These are phyloP conservation scores for Masnerella sp. DNA, from an alignment of 2,888 invertebrate species.

Conservation along the genomic window DNA sequence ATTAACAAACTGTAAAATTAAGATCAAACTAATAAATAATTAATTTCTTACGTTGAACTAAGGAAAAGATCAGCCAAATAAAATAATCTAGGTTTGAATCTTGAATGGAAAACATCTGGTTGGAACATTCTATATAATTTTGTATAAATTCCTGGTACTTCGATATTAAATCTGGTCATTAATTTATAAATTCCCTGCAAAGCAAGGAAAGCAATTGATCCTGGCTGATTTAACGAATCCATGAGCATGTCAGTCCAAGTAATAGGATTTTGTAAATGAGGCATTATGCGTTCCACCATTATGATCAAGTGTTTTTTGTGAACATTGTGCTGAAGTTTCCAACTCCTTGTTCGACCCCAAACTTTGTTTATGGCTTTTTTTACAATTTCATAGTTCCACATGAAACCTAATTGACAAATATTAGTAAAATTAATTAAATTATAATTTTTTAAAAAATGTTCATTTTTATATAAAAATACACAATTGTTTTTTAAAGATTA, in stretches of 20 bases:
- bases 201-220: slow-evolving; percentile 92
- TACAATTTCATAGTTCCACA: slow-evolving; percentile 80
- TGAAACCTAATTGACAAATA: slow-evolving; percentile 79
- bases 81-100: slow-evolving; percentile 92
- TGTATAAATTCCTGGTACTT: slow-evolving; percentile 96
- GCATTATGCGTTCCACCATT: slow-evolving; percentile 89
- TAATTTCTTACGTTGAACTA: slow-evolving; percentile 88
- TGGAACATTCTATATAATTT: slow-evolving; percentile 97
- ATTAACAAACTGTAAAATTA: too few species aligned
- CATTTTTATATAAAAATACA: not conserved
- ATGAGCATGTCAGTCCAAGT: slow-evolving; percentile 94
- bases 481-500: too few species aligned
- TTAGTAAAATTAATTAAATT: too few species aligned
- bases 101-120: slow-evolving; percentile 93
- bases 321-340: slow-evolving; percentile 83
- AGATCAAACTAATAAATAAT: not conserved
- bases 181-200: slow-evolving; percentile 94
- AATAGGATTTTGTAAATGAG: slow-evolving; percentile 88
- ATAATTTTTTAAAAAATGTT: not conserved
- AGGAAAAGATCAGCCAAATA: slow-evolving; percentile 94
- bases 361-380: slow-evolving; percentile 83
- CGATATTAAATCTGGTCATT: slow-evolving; percentile 93
- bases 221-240: slow-evolving; percentile 91
- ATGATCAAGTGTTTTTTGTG: slow-evolving; percentile 89
- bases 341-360: slow-evolving; percentile 87